phyloP scores from a whole-genome alignment of 2,113 vertebrate genomes.

The Otus sunia region DNA sequence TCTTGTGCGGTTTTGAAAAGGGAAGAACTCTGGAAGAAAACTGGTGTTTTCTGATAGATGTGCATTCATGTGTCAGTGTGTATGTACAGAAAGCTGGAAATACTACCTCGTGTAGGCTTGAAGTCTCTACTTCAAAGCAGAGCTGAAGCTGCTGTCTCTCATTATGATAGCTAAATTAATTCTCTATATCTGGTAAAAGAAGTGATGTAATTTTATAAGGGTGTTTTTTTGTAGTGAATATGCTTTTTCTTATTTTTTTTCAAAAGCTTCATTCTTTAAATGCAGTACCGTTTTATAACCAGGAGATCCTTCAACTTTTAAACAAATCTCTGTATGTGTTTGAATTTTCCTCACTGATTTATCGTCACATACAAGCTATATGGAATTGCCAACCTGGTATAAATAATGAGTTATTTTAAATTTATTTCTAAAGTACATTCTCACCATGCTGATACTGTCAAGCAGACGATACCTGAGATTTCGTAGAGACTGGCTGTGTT shows the following conservation, averaged over 20 bases:
- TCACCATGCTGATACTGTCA: neutral
- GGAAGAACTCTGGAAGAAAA: neutral
- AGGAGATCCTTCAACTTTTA: neutral
- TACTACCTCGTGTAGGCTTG: neutral
- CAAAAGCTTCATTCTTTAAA: neutral
- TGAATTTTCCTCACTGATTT: neutral
- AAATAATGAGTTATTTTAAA: neutral
- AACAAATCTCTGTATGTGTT: accelerated
- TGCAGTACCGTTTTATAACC: neutral
- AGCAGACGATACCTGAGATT: neutral
- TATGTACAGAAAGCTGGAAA: neutral
- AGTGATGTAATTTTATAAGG: neutral
- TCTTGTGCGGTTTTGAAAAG: neutral
- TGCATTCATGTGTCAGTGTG: accelerated
- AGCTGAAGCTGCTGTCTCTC: neutral
- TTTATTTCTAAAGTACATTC: neutral
- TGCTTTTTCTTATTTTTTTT: neutral
- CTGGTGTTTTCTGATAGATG: neutral
- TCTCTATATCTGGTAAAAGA: neutral
- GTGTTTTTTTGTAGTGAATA: neutral
- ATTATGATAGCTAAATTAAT: neutral
- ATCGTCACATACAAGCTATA: neutral
- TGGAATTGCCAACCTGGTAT: neutral
- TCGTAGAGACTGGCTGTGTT: neutral
- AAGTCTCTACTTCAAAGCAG: neutral